A percentile compares a stretch with the other conserved stretches of the same genome.
Conservation (phyloP, 35 echinoderm and acorn worm species). For the Apostichopus parvimensis region DNA sequence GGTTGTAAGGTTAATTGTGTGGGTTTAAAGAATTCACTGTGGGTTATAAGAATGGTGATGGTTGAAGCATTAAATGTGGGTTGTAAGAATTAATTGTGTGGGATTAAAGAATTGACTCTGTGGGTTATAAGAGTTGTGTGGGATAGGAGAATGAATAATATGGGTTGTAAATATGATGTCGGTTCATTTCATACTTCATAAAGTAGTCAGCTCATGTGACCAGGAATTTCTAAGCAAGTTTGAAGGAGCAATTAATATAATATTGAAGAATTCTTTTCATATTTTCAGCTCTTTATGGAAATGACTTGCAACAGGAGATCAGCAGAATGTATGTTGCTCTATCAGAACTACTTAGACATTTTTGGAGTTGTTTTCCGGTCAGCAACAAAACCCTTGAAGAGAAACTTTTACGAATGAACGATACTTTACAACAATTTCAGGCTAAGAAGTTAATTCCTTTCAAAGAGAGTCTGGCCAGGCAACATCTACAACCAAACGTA, state of each 20-base stretch:
- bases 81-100: not conserved
- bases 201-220: too few relatives aligned
- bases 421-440: slow-evolving; percentile 90
- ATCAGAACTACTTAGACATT: slow-evolving; percentile 77
- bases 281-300: slow-evolving; percentile 75
- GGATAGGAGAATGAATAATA: too few relatives aligned
- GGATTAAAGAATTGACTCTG: not conserved
- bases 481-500: slow-evolving; percentile 83
- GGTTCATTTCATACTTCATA: too few relatives aligned
- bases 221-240: too few relatives aligned
- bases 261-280: slow-evolving; percentile 13
- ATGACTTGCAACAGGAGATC: slow-evolving; percentile 85
- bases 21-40: too few relatives aligned
- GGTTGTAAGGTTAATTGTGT: too few relatives aligned
- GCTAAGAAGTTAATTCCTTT: slow-evolving; percentile 86
- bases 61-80: too few relatives aligned
- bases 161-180: too few relatives aligned
- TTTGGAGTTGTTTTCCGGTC: slow-evolving; percentile 92
- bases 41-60: too few relatives aligned
- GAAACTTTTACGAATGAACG: slow-evolving; percentile 90
- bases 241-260: too few relatives aligned
- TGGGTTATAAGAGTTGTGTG: too few relatives aligned
- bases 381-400: slow-evolving; percentile 80
- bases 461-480: slow-evolving; percentile 66
- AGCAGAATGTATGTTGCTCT: slow-evolving; percentile 74